Evolutionary conservation across 2,888 invertebrate species (phyloP).

Genomic region (Harmothoe impar): DNA sequence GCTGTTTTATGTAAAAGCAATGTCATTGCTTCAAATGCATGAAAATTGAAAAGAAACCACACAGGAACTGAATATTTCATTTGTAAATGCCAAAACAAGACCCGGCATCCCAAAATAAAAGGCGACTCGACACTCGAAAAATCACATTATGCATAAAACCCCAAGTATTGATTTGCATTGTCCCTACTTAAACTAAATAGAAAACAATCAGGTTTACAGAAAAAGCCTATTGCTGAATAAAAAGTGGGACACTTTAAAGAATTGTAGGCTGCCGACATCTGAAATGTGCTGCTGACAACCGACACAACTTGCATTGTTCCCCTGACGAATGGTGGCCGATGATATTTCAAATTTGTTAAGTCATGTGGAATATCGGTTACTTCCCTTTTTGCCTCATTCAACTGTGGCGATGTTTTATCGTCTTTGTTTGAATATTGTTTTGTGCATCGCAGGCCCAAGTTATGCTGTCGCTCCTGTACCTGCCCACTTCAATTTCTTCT

Average conservation of each 20-base stretch:
- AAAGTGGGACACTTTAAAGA: background rate
- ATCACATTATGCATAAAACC: slow-evolving; percentile 44
- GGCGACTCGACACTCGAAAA: background rate
- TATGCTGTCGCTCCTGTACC: background rate
- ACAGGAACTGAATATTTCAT: too few relatives aligned
- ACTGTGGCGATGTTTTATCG: background rate
- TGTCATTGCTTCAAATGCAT: background rate
- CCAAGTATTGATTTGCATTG: slow-evolving; percentile 44
- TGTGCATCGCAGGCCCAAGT: background rate
- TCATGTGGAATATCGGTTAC: background rate
- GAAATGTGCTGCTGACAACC: background rate
- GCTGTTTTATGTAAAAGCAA: background rate
- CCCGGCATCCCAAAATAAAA: background rate
- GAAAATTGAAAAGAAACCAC: background rate
- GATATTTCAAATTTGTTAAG: slow-evolving; percentile 37
- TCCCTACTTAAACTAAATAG: slow-evolving; percentile 36
- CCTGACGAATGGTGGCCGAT: background rate
- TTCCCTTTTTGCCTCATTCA: background rate
- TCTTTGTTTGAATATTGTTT: background rate
- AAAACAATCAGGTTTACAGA: slow-evolving; percentile 2
- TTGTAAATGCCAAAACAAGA: too few relatives aligned
- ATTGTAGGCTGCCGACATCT: background rate
- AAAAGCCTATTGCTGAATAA: background rate
- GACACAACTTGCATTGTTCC: background rate
- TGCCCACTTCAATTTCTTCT: background rate